phyloP scores from a whole-genome alignment of 2,797 vertebrate genomes.

The Lutjanus argentimaculatus region DNA sequence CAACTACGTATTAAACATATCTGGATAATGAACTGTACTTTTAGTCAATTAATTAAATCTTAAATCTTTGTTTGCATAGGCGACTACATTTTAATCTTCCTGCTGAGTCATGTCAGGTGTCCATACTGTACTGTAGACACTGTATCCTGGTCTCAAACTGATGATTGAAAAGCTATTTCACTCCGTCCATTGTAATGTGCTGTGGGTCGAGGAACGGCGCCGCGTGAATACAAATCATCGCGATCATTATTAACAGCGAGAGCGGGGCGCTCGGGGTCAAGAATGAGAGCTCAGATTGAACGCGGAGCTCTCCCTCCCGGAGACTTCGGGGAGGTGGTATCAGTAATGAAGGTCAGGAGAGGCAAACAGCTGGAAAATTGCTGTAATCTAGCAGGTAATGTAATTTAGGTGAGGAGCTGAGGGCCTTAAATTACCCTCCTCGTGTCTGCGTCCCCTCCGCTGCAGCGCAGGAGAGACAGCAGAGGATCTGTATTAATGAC shows the following conservation, averaged over 20 bases:
- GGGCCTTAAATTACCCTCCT: slow-evolving; percentile 67
- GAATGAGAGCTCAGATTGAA: slow-evolving; percentile 64
- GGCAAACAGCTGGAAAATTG: slow-evolving; percentile 80
- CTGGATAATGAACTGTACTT: neutral
- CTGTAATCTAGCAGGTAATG: slow-evolving; percentile 81
- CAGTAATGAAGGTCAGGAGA: slow-evolving; percentile 77
- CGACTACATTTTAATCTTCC: neutral
- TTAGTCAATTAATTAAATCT: slow-evolving; percentile 7
- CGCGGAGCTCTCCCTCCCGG: slow-evolving; percentile 46
- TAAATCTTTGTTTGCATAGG: neutral
- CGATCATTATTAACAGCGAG: slow-evolving; percentile 60
- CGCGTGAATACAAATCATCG: slow-evolving; percentile 56
- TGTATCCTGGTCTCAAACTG: neutral
- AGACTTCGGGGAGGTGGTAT: slow-evolving; percentile 61
- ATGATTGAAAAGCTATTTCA: slow-evolving; percentile 61
- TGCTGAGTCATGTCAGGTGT: neutral
- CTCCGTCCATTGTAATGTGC: slow-evolving; percentile 34
- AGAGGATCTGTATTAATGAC: slow-evolving; percentile 44
- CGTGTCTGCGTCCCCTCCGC: slow-evolving; percentile 26
- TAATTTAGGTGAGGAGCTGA: slow-evolving; percentile 74
- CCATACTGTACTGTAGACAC: neutral
- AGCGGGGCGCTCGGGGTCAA: slow-evolving; percentile 60
- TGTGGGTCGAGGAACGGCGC: slow-evolving; percentile 20
- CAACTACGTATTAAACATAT: too few species aligned
- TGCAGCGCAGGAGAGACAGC: slow-evolving; percentile 11